Evolutionary conservation across 2,888 invertebrate species (phyloP).

Genomic region (Macaria notata): DNA sequence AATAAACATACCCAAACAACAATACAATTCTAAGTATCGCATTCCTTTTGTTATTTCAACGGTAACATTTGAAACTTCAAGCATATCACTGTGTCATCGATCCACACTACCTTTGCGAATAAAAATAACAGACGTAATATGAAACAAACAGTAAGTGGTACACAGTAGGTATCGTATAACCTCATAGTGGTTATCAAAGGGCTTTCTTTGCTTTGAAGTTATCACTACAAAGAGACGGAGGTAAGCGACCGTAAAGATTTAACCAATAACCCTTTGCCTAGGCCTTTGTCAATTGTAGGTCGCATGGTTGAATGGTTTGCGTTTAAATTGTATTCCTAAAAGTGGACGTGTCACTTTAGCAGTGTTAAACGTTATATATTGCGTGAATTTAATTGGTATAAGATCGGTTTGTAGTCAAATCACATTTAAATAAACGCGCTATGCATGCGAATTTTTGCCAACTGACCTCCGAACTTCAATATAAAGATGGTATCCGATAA

Average conservation of each 20-base stretch:
- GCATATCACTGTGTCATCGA: too few species aligned
- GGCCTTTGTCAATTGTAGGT: slow-evolving; percentile 12
- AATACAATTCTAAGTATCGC: too few species aligned
- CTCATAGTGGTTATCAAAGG: slow-evolving; percentile 17
- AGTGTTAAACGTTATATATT: too few species aligned
- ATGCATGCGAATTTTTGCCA: too few species aligned
- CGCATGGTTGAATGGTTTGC: neutral
- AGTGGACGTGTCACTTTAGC: neutral
- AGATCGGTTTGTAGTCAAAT: too few species aligned
- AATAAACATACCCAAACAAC: too few species aligned
- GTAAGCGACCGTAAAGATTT: slow-evolving; percentile 21
- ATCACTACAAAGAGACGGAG: slow-evolving; percentile 17
- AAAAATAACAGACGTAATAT: slow-evolving; percentile 1
- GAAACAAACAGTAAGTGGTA: neutral
- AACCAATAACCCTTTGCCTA: slow-evolving; percentile 21
- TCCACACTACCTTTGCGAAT: neutral
- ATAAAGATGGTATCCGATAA: too few species aligned
- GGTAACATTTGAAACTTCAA: too few species aligned
- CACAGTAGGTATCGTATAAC: slow-evolving; percentile 10
- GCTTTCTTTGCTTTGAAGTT: slow-evolving; percentile 22
- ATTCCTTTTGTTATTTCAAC: too few species aligned
- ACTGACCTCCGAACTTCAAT: too few species aligned
- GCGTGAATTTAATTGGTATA: too few species aligned
- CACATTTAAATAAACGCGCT: too few species aligned
- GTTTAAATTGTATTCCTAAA: neutral